These are phyloP conservation scores for Micronycteris hirsuta DNA, from an alignment of 2,113 vertebrate species.

Conservation along the genomic window DNA sequence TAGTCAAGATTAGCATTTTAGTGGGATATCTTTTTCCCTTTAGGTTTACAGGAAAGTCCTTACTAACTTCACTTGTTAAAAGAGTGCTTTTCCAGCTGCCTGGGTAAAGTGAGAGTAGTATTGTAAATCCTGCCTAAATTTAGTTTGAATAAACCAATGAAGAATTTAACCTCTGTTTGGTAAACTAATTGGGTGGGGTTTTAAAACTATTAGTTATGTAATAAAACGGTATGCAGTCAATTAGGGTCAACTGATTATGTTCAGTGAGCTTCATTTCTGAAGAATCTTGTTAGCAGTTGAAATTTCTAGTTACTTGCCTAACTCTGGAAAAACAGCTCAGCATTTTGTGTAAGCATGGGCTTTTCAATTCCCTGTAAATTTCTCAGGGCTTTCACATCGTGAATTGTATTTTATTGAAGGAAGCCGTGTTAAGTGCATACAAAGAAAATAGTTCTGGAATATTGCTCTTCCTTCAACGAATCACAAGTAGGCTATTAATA, in stretches of 20 bases:
- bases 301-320: constrained; percentile 59
- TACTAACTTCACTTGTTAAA: constrained; percentile 52
- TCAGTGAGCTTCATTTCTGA: constrained; percentile 54
- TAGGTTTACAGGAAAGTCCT: background rate
- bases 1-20: background rate
- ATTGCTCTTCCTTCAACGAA: background rate
- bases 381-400: constrained; percentile 43
- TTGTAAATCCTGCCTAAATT: constrained; percentile 64
- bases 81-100: constrained; percentile 50
- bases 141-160: constrained; percentile 66
- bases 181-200: constrained; percentile 75
- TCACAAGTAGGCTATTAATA: background rate
- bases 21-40: background rate
- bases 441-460: background rate
- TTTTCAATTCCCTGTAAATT: constrained; percentile 29
- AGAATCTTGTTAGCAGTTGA: constrained; percentile 76
- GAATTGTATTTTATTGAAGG: background rate
- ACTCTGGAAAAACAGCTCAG: constrained; percentile 70
- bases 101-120: constrained; percentile 45
- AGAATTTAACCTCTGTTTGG: constrained; percentile 72
- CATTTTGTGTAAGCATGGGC: constrained; percentile 56
- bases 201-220: constrained; percentile 80
- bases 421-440: background rate
- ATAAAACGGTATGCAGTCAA: constrained; percentile 80
- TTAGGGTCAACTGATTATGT: constrained; percentile 79